A percentile compares a stretch with the other conserved stretches of the same genome.
Conservation (phyloP, 2,888 invertebrate genomes). For the Beris chalybata region DNA sequence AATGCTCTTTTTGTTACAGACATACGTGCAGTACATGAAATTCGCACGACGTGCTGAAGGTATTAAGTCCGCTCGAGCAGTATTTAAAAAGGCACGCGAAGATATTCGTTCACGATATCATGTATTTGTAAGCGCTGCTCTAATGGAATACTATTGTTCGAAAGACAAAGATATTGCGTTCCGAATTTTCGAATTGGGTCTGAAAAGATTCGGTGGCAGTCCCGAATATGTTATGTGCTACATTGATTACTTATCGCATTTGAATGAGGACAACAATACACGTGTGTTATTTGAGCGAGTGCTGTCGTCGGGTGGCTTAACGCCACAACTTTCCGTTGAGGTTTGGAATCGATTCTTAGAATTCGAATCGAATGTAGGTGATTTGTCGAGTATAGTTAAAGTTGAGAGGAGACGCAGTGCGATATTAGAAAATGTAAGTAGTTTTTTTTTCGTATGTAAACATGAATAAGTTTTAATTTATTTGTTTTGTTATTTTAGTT, state of each 20-base stretch:
- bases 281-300: slow-evolving; percentile 98
- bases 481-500: slow-evolving; percentile 60
- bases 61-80: slow-evolving; percentile 91
- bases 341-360: slow-evolving; percentile 99
- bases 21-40: slow-evolving; percentile 99
- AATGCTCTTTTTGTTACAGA: slow-evolving; percentile 58
- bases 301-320: slow-evolving; percentile 86
- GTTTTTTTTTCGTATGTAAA: slow-evolving; percentile 3
- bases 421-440: slow-evolving; percentile 80
- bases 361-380: slow-evolving; percentile 98
- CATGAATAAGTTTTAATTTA: slow-evolving; percentile 8
- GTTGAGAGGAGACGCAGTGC: slow-evolving; percentile 92
- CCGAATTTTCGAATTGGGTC: slow-evolving; percentile 93
- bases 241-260: slow-evolving; percentile 94
- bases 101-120: slow-evolving; percentile 84
- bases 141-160: slow-evolving; percentile 99
- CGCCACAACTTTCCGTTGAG: slow-evolving; percentile 91
- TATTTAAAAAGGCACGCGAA: slow-evolving; percentile 94
- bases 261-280: slow-evolving; percentile 99
- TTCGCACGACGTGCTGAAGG: slow-evolving; percentile 97
- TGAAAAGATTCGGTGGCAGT: slow-evolving; percentile 94
- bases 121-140: slow-evolving; percentile 93
- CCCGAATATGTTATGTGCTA: slow-evolving; percentile 95
- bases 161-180: slow-evolving; percentile 97
- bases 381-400: slow-evolving; percentile 94